Evolutionary conservation across 2,113 vertebrate genomes (phyloP).

Genomic region (Podiceps cristatus): DNA sequence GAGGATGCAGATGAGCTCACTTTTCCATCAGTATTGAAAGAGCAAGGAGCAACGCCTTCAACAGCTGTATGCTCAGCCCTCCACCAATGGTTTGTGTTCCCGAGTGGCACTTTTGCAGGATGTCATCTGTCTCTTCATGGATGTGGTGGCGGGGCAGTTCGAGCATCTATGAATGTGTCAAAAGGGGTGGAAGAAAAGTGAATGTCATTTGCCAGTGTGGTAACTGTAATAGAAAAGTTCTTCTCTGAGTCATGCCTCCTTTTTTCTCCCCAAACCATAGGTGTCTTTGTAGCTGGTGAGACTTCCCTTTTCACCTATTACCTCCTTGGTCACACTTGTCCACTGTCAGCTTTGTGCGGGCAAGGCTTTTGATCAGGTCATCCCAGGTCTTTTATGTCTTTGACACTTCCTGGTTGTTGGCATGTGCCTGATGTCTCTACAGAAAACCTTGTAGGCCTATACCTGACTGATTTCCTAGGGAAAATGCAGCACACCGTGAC

Average conservation of each 20-base stretch:
- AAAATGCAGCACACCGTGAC: fast-evolving
- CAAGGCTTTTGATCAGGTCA: not conserved
- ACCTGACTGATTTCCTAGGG: not conserved
- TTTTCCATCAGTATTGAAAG: not conserved
- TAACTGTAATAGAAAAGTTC: not conserved
- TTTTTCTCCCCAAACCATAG: not conserved
- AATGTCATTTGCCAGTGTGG: not conserved
- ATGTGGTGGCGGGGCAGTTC: not conserved
- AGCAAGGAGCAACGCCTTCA: not conserved
- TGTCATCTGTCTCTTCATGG: not conserved
- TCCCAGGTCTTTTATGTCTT: not conserved
- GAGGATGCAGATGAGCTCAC: not conserved
- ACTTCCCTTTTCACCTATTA: not conserved
- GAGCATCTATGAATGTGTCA: not conserved
- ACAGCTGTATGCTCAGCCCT: not conserved
- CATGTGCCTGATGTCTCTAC: not conserved
- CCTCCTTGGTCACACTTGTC: not conserved
- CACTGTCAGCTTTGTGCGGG: not conserved
- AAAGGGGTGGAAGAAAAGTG: not conserved
- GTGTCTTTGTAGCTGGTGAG: not conserved
- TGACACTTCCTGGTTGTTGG: not conserved
- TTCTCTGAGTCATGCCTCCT: not conserved
- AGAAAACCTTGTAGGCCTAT: not conserved
- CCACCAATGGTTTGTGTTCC: not conserved
- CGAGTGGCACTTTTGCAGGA: not conserved